phyloP scores from a whole-genome alignment of 2,888 invertebrate species.

The Lepetodrilus schrolli region DNA sequence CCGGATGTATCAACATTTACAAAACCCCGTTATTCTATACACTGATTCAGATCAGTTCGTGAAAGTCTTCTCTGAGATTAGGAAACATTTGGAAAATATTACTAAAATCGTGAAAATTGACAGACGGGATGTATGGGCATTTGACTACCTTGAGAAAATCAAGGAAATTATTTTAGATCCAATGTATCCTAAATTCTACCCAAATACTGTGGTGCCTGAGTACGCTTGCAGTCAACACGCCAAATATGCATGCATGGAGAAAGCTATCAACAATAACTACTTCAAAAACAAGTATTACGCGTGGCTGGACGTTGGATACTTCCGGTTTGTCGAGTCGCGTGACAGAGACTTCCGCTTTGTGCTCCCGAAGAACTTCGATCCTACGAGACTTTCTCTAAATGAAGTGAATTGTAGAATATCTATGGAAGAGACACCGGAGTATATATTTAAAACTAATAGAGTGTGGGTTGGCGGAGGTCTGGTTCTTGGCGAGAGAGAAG shows the following conservation, averaged over 20 bases:
- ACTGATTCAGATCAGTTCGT: conserved; percentile 45
- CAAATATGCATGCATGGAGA: conserved; percentile 48
- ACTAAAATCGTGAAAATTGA: conserved; percentile 45
- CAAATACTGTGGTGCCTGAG: conserved; percentile 55
- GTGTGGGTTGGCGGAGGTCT: conserved; percentile 53
- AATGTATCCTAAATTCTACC: conserved; percentile 52
- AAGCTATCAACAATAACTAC: conserved; percentile 38
- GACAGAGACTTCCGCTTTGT: conserved; percentile 40
- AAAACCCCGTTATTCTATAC: conserved; percentile 49
- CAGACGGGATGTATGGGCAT: conserved; percentile 47
- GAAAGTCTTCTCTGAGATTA: conserved; percentile 35
- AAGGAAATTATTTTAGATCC: conserved; percentile 39
- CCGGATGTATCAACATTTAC: conserved; percentile 35
- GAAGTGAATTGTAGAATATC: conserved; percentile 11
- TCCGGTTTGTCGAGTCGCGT: conserved; percentile 40
- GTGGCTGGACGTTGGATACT: conserved; percentile 60
- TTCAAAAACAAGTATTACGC: conserved; percentile 48
- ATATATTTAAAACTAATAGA: conserved; percentile 42
- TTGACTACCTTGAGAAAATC: conserved; percentile 40
- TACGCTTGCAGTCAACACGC: conserved; percentile 57
- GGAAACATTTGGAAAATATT: conserved; percentile 33
- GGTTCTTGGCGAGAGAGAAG: conserved; percentile 28
- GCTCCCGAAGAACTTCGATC: conserved; percentile 34
- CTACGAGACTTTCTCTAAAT: conserved; percentile 34
- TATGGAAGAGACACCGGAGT: conserved; percentile 8